phyloP scores from a whole-genome alignment of 2,888 invertebrate species.

The Chalcis sispes region DNA sequence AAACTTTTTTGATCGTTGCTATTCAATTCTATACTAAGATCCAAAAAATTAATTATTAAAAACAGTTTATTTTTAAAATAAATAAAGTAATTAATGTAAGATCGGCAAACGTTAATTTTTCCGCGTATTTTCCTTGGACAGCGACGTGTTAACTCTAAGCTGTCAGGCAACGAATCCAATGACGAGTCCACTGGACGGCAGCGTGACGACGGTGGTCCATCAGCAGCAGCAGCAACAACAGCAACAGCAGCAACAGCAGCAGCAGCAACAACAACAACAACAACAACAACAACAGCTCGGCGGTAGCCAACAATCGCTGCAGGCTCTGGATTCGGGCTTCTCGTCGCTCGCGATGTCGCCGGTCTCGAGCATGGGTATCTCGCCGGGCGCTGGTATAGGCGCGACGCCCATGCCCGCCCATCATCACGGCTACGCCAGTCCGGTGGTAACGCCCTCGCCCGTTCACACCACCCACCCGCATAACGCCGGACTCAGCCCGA shows the following conservation, averaged over 20 bases:
- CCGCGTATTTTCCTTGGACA: too few species aligned
- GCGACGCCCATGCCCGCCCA: constrained; percentile 61
- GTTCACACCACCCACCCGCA: constrained; percentile 68
- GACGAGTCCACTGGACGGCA: constrained; percentile 39
- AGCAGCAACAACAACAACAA: constrained; percentile 40
- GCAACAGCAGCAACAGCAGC: constrained; percentile 39
- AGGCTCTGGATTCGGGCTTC: constrained; percentile 69
- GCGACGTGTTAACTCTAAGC: constrained; percentile 69
- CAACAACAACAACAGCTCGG: constrained; percentile 28
- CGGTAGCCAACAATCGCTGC: constrained; percentile 19
- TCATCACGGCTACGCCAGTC: constrained; percentile 66
- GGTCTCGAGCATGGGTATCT: constrained; percentile 71
- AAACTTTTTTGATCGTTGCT: too few species aligned
- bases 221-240: constrained; percentile 43
- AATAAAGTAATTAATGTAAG: too few species aligned
- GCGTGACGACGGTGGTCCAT: constrained; percentile 5
- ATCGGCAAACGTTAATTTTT: too few species aligned
- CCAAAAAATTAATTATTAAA: too few species aligned
- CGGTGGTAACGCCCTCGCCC: constrained; percentile 68
- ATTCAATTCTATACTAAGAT: too few species aligned
- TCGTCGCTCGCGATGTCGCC: constrained; percentile 73
- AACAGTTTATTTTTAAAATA: too few species aligned
- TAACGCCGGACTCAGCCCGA: constrained; percentile 70
- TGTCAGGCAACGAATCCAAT: constrained; percentile 64
- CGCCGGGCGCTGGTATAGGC: constrained; percentile 64